These are phyloP conservation scores for Pentamera pediparva DNA, from an alignment of 53 echinoderm and acorn worm species.

Conservation along the genomic window DNA sequence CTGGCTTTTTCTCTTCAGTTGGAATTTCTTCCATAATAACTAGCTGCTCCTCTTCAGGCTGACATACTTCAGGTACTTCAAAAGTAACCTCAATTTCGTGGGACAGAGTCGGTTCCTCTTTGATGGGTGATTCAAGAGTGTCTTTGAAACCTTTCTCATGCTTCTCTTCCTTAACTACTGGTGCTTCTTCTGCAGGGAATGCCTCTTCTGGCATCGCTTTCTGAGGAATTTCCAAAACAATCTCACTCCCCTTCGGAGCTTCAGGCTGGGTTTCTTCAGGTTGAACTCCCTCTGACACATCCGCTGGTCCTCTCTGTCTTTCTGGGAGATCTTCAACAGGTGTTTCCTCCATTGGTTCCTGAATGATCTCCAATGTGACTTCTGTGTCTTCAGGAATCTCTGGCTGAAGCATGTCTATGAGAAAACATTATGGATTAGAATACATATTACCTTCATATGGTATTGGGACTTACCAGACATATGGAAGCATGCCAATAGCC, in stretches of 20 bases:
- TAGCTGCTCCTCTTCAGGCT: neutral
- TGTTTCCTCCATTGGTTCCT: neutral
- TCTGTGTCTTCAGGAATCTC: neutral
- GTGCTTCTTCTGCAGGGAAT: neutral
- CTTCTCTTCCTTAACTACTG: neutral
- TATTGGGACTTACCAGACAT: too few relatives aligned
- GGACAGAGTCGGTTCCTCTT: neutral
- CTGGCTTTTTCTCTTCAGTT: conserved; percentile 21
- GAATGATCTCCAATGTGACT: conserved; percentile 6
- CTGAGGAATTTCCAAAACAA: conserved; percentile 32
- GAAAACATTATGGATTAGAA: too few relatives aligned
- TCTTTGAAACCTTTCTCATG: neutral
- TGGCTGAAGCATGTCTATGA: conserved; percentile 5
- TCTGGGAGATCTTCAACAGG: conserved; percentile 2
- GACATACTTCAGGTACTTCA: conserved; percentile 3
- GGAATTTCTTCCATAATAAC: conserved; percentile 19
- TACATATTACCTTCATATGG: too few relatives aligned
- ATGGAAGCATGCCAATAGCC: too few relatives aligned
- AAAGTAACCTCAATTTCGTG: conserved; percentile 10
- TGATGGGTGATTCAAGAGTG: neutral
- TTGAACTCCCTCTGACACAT: neutral
- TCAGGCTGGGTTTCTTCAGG: conserved; percentile 2
- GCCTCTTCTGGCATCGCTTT: conserved; percentile 1
- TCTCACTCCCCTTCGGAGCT: conserved; percentile 34
- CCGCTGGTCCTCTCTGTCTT: conserved; percentile 1